These are phyloP conservation scores for Caenorhabditis becei DNA, from an alignment of 2,888 invertebrate species.

Conservation along the genomic window DNA sequence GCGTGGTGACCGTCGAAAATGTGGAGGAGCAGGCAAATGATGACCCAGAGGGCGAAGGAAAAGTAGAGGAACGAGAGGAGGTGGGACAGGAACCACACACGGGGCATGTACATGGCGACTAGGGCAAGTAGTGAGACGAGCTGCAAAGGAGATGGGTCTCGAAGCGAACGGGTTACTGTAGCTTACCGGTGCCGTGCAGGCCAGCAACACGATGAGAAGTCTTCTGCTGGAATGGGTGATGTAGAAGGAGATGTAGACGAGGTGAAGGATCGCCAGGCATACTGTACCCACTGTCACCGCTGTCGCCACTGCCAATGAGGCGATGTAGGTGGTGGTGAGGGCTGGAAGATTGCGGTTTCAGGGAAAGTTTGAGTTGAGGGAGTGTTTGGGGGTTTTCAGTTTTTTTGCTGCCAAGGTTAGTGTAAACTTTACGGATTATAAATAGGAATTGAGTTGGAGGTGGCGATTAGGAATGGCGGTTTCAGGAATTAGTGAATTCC, in stretches of 20 bases:
- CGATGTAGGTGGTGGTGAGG: constrained; percentile 68
- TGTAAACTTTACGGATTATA: too few species aligned
- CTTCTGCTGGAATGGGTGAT: constrained; percentile 72
- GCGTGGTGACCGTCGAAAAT: constrained; percentile 77
- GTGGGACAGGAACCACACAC: constrained; percentile 79
- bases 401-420: too few species aligned
- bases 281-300: constrained; percentile 71
- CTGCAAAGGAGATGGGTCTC: constrained; percentile 53
- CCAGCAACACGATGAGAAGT: constrained; percentile 74
- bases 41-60: constrained; percentile 78
- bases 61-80: constrained; percentile 79
- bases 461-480: too few species aligned
- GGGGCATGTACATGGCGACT: constrained; percentile 78
- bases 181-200: constrained; percentile 76
- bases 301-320: constrained; percentile 70
- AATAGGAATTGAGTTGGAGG: too few species aligned
- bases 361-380: too few species aligned
- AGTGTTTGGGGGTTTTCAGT: too few species aligned
- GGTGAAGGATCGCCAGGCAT: constrained; percentile 74
- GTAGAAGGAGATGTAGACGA: constrained; percentile 75
- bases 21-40: constrained; percentile 78
- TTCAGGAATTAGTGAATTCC: too few species aligned
- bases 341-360: constrained; percentile 34
- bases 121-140: constrained; percentile 76
- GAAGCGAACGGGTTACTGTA: constrained; percentile 15